These are phyloP conservation scores for Luperina testacea DNA, from an alignment of 2,888 invertebrate genomes.

Conservation along the genomic window DNA sequence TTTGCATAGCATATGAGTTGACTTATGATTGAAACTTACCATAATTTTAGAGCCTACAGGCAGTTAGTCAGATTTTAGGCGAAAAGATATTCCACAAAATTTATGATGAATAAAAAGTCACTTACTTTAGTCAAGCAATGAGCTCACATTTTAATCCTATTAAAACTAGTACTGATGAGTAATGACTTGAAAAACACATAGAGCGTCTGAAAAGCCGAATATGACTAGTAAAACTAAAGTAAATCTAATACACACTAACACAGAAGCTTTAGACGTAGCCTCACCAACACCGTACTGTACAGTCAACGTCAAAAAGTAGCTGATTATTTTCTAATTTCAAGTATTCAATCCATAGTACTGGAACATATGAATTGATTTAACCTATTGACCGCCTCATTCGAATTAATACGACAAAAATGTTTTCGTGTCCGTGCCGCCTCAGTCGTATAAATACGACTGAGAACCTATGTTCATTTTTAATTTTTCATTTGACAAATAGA, in stretches of 20 bases:
- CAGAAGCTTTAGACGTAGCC: conserved; percentile 21
- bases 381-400: neutral
- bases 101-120: conserved; percentile 9
- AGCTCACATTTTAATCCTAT: conserved; percentile 26
- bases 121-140: conserved; percentile 22
- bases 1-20: conserved; percentile 46
- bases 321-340: neutral
- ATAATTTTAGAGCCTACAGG: neutral
- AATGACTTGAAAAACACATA: conserved; percentile 13
- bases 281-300: conserved; percentile 11
- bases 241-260: conserved; percentile 23
- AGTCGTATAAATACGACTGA: too few species aligned
- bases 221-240: neutral
- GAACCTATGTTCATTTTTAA: neutral
- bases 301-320: conserved; percentile 15
- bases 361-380: neutral
- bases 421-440: neutral
- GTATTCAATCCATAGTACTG: neutral
- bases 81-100: neutral
- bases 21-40: neutral
- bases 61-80: conserved; percentile 6
- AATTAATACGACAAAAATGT: neutral
- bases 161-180: conserved; percentile 20
- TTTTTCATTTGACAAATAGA: neutral
- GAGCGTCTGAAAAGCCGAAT: neutral